Conservation (phyloP, 2,797 vertebrate genomes). For the Onychomys torridus region DNA sequence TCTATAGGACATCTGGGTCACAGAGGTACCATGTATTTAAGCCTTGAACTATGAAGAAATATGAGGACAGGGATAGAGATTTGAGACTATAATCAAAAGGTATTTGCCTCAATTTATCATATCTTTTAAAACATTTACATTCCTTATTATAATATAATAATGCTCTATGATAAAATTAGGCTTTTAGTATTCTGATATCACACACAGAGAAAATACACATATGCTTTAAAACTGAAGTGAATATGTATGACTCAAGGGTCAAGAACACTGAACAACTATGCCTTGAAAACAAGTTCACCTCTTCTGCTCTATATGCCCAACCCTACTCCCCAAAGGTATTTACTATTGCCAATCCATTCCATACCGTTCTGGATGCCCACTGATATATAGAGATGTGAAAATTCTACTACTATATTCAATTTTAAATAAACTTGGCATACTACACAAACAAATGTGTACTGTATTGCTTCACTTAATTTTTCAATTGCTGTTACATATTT, state of each 20-base stretch:
- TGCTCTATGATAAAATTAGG: neutral
- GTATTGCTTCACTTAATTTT: neutral
- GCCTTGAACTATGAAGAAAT: neutral
- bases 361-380: neutral
- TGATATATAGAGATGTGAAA: neutral
- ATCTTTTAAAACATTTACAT: neutral
- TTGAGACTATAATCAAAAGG: neutral
- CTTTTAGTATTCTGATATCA: neutral
- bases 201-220: neutral
- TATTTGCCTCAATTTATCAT: neutral
- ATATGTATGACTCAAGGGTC: neutral
- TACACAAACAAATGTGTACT: neutral
- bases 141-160: neutral
- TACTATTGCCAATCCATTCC: neutral
- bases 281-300: neutral
- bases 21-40: neutral
- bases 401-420: neutral
- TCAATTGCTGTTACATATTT: slow-evolving; percentile 39
- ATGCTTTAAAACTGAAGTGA: neutral
- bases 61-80: neutral
- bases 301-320: neutral
- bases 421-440: neutral
- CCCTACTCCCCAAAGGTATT: neutral
- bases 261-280: neutral
- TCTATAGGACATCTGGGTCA: neutral